Conservation (phyloP, 2,113 vertebrate species). For the Lepisosteus osseus region DNA sequence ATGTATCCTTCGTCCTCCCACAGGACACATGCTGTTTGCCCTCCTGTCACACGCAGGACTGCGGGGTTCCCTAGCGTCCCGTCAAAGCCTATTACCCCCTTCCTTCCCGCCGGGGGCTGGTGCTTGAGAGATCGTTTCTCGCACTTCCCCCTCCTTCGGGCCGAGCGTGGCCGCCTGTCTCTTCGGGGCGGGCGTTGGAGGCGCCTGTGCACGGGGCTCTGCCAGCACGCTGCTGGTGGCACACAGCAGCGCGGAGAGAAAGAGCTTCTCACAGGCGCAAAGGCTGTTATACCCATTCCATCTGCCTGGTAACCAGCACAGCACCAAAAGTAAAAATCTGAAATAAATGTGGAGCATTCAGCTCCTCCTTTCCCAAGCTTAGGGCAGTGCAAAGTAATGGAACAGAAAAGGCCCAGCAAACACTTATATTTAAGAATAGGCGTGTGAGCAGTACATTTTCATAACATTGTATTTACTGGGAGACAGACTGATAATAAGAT, state of each 20-base stretch:
- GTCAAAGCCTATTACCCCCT: conserved; percentile 47
- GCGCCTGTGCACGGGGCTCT: conserved; percentile 33
- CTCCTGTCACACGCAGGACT: conserved; percentile 36
- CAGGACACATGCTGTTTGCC: conserved; percentile 33
- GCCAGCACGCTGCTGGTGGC: conserved; percentile 46
- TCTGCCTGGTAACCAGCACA: neutral
- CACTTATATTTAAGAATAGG: no score
- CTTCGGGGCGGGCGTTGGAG: conserved; percentile 31
- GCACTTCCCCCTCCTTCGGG: conserved; percentile 26
- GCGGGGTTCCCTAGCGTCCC: conserved; percentile 34
- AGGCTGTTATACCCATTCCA: conserved; percentile 14
- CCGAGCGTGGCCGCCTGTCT: conserved; percentile 45
- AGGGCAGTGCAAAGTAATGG: no score
- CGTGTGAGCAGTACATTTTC: no score
- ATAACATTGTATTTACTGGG: no score
- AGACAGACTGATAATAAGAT: no score
- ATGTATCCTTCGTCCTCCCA: conserved; percentile 27
- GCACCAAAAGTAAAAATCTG: neutral
- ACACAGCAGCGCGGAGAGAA: conserved; percentile 32
- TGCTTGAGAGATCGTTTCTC: conserved; percentile 16
- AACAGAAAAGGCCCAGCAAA: no score
- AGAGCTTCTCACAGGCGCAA: conserved; percentile 41
- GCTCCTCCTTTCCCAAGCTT: no score
- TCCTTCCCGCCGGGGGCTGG: conserved; percentile 34
- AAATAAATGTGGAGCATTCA: neutral